Conservation (phyloP, 1,140 invertebrate species). For the Mycetomoellerius zeteki region DNA sequence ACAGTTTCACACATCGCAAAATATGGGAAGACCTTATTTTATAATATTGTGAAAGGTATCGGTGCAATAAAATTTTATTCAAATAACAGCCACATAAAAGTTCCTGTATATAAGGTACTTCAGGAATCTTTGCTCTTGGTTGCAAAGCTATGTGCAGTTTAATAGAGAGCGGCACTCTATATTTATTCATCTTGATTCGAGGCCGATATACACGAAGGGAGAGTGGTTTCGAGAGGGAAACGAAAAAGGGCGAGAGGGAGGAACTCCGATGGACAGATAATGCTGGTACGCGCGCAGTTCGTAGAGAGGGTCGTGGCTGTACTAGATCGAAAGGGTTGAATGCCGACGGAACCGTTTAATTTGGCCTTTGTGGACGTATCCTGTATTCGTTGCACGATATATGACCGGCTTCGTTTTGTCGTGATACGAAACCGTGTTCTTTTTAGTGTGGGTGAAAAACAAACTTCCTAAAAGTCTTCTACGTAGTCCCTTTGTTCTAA, state of each 20-base stretch:
- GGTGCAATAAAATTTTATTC: neutral
- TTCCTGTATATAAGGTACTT: neutral
- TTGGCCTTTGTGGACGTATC: slow-evolving; percentile 71
- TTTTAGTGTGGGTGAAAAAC: slow-evolving; percentile 33
- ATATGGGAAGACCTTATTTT: neutral
- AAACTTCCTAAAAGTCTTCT: neutral
- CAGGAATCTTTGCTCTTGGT: slow-evolving; percentile 16
- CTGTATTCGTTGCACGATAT: slow-evolving; percentile 69
- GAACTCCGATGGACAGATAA: slow-evolving; percentile 74
- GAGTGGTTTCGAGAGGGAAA: slow-evolving; percentile 61
- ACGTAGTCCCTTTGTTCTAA: neutral
- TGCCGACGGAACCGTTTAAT: slow-evolving; percentile 78
- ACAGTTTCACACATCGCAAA: neutral
- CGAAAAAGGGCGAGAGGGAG: slow-evolving; percentile 65
- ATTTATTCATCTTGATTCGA: slow-evolving; percentile 73
- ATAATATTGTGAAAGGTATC: neutral
- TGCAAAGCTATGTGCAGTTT: slow-evolving; percentile 71
- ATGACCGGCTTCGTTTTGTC: slow-evolving; percentile 50
- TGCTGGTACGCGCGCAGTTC: slow-evolving; percentile 55
- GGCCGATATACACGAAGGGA: slow-evolving; percentile 59
- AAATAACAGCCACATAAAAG: neutral
- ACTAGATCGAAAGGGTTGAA: slow-evolving; percentile 64
- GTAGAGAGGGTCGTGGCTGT: slow-evolving; percentile 48
- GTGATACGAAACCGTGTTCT: slow-evolving; percentile 64
- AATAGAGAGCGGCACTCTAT: slow-evolving; percentile 66